Evolutionary conservation across 2,113 vertebrate genomes (phyloP).

Genomic region (Zootoca vivipara): DNA sequence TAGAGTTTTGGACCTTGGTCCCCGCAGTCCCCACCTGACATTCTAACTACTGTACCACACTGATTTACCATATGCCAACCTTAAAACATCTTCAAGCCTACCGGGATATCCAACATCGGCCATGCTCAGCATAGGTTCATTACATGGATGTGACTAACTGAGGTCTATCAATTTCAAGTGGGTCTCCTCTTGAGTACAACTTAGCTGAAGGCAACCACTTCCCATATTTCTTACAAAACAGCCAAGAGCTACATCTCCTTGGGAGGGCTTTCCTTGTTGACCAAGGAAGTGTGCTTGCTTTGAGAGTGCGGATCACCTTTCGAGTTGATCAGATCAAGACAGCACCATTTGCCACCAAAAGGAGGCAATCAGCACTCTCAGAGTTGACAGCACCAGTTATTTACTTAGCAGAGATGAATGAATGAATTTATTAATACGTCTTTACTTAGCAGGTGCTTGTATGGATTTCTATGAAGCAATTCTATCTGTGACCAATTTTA

Average conservation of each 20-base stretch:
- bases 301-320: neutral
- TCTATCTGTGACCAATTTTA: no score
- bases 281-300: neutral
- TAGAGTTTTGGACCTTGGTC: neutral
- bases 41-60: neutral
- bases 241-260: neutral
- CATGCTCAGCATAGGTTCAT: no score
- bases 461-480: neutral
- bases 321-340: neutral
- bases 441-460: neutral
- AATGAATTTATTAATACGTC: no score
- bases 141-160: no score
- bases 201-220: no score
- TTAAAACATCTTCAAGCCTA: neutral
- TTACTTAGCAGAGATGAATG: no score
- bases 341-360: neutral
- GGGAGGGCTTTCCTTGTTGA: neutral
- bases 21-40: neutral
- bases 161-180: no score
- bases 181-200: no score
- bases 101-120: neutral
- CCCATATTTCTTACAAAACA: neutral
- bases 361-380: neutral
- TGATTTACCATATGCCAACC: neutral
- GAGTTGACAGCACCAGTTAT: neutral